Conservation (phyloP, 2,113 vertebrate genomes). For the Rhagologus leucostigma region DNA sequence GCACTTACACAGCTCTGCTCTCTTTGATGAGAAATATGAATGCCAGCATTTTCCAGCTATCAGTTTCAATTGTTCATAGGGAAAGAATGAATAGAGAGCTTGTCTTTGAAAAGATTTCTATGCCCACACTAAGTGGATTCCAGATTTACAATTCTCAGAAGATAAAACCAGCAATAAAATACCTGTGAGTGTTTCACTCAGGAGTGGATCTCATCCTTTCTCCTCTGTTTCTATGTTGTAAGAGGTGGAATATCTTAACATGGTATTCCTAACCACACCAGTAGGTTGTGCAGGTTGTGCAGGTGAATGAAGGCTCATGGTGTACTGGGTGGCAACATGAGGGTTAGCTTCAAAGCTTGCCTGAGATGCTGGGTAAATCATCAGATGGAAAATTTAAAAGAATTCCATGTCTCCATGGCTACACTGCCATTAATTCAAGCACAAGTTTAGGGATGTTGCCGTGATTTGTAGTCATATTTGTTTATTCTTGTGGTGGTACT, state of each 20-base stretch:
- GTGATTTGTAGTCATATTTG: neutral
- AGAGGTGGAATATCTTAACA: neutral
- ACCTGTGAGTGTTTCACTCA: fast-evolving
- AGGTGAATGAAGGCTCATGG: neutral
- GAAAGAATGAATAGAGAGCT: neutral
- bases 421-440: neutral
- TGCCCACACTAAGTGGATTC: neutral
- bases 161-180: neutral
- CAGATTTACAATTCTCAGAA: neutral
- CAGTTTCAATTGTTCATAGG: neutral
- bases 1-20: neutral
- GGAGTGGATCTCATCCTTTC: neutral
- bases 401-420: neutral
- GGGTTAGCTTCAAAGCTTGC: neutral
- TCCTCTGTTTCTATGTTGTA: neutral
- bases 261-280: neutral
- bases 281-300: neutral
- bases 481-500: neutral
- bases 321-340: neutral
- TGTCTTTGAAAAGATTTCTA: neutral
- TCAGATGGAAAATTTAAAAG: neutral
- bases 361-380: neutral
- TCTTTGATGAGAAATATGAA: neutral
- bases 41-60: neutral
- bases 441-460: neutral